Evolutionary conservation across 2,888 invertebrate genomes (phyloP).

Genomic region (Morinoia aosen): DNA sequence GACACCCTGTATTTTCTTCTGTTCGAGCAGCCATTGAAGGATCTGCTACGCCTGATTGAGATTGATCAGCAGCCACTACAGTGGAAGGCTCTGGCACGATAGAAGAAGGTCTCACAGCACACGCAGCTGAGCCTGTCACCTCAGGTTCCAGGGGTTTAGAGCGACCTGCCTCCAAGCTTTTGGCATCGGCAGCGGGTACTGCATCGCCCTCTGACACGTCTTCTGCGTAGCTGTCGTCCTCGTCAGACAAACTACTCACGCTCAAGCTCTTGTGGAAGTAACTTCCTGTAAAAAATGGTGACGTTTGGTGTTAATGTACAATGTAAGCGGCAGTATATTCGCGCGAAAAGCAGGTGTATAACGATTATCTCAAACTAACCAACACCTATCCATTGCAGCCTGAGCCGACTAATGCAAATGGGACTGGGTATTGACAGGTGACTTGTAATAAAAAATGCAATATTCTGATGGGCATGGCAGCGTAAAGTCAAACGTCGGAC

Average conservation of each 20-base stretch:
- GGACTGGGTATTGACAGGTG: not conserved
- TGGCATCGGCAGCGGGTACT: not conserved
- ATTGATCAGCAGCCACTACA: not conserved
- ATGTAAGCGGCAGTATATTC: not conserved
- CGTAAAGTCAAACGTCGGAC: not conserved
- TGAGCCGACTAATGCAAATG: not conserved
- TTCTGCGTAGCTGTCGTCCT: constrained; percentile 77
- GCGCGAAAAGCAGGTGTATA: not conserved
- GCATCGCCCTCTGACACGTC: constrained; percentile 32
- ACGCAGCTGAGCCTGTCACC: not conserved
- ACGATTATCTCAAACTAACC: not conserved
- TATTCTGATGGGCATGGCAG: not conserved
- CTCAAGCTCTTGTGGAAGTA: constrained; percentile 85
- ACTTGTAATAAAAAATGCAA: not conserved
- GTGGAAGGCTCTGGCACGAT: not conserved
- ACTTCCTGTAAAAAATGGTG: not conserved
- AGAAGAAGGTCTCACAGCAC: not conserved
- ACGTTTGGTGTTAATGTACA: not conserved
- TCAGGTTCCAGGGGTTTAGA: not conserved
- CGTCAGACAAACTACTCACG: constrained; percentile 87
- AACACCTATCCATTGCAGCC: not conserved
- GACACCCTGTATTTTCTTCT: not conserved
- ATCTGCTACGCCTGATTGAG: not conserved
- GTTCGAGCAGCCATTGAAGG: not conserved
- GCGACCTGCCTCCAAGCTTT: not conserved